These are phyloP conservation scores for Reticulitermes lucifugus DNA, from an alignment of 2,888 invertebrate species.

Conservation along the genomic window DNA sequence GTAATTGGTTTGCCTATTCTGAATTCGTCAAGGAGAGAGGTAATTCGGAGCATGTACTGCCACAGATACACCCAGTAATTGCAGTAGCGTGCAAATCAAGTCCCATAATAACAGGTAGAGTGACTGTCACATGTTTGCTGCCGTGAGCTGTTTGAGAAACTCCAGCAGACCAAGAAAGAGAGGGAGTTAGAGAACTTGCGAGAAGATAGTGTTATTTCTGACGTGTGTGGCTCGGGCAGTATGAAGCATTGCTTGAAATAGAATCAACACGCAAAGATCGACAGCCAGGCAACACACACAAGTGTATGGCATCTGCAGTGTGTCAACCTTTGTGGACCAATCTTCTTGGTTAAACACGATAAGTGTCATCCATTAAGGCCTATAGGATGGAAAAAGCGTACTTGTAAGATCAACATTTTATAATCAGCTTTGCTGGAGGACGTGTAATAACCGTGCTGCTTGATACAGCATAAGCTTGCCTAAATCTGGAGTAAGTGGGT, in stretches of 20 bases:
- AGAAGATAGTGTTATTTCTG: conserved; percentile 25
- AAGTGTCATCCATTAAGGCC: conserved; percentile 16
- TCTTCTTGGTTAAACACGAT: conserved; percentile 19
- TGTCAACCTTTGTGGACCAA: conserved; percentile 37
- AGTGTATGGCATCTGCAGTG: conserved; percentile 33
- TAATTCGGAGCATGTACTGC: not conserved
- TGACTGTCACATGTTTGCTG: not conserved
- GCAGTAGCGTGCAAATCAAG: not conserved
- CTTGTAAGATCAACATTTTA: not conserved
- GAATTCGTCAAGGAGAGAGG: not conserved
- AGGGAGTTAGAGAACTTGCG: not conserved
- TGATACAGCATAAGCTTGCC: not conserved
- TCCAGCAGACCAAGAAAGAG: not conserved
- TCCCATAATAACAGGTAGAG: not conserved
- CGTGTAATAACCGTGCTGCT: not conserved
- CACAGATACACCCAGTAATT: not conserved
- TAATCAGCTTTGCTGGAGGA: not conserved
- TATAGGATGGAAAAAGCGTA: not conserved
- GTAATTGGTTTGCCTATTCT: not conserved
- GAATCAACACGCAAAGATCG: not conserved
- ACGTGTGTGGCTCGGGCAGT: not conserved
- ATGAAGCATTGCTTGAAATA: conserved; percentile 44
- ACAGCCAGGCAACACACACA: not conserved
- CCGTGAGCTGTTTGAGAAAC: not conserved
- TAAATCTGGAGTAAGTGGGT: not conserved